Base-by-base conservation (phyloP, 2,888 invertebrate species). In the Eupithecia vulgata region DNA sequence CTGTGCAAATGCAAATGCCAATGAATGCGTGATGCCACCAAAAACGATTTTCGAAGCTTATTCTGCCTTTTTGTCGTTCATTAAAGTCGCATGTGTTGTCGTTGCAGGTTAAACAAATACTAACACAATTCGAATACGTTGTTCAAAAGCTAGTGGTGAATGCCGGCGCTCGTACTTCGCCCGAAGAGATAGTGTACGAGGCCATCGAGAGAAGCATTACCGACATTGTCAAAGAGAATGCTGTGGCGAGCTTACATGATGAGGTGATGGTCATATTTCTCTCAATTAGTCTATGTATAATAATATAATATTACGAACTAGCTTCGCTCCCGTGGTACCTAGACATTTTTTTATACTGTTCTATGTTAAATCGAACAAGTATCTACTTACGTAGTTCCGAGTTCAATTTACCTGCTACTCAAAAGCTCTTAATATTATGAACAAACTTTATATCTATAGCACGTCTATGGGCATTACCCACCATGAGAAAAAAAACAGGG, bases 41-140 rank as follows among this genome's bases (percentile, higher is more conserved):
- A 45, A 17, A 15, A 17, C 5, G 0, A 17, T 17, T 45, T 17
- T 45, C 4, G 40, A 13, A 40, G 13, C 40, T 40, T 40, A 4
- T 15, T 5, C 40, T 13, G 13, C 40, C 5, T 59, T 59, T 59
- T 30, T 12, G 13, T 25, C 21, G 10, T 6, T 30, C 0, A 61
- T 61, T 48, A 48, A n/a, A 48, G 8, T 8, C 13, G 7, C 61
- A 17, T 61, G 17, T 61, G 1, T 17, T 35, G 15, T 62, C 17
- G 17, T 80, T 87, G 1, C 80, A 94, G 93, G 89, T 92, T 0
- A 89, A 88, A 79, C 91, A 92, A 85, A 90, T 93, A 72, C 59
- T 93, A 61, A 88, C 87, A 10, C 94, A 94, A 71, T 92, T 94
- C 67, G 91, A 91, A 76, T 91, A 90, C 74, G 79, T 89, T 71